These are phyloP conservation scores for Threskiornis aethiopicus DNA, from an alignment of 2,797 vertebrate genomes.

Conservation along the genomic window DNA sequence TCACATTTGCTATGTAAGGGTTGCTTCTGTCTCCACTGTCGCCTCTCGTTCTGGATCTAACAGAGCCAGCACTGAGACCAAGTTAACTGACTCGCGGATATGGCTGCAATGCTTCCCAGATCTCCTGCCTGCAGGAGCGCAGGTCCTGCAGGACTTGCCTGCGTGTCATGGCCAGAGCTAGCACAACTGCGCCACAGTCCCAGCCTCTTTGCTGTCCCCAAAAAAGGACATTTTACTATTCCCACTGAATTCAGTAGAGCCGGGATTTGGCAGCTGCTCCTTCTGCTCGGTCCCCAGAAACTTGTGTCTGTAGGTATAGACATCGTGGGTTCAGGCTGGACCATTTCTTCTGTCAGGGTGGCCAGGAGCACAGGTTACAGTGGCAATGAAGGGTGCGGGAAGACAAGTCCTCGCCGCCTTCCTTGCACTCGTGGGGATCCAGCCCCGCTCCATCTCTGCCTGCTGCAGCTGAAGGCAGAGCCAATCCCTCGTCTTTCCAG, in stretches of 20 bases:
- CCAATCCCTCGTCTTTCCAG: neutral
- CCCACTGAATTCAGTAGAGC: neutral
- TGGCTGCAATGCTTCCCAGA: neutral
- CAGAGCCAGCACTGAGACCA: neutral
- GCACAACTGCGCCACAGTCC: neutral
- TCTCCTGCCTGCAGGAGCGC: neutral
- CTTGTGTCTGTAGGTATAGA: neutral
- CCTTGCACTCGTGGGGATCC: fast-evolving
- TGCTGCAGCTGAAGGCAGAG: neutral
- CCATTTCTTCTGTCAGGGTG: neutral
- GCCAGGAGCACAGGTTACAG: neutral
- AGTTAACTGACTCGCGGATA: neutral
- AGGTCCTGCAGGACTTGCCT: neutral
- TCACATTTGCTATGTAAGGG: neutral
- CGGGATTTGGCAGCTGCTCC: neutral
- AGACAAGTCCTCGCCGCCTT: fast-evolving
- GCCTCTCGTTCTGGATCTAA: neutral
- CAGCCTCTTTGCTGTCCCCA: neutral
- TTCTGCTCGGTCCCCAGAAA: neutral
- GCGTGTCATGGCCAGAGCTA: neutral
- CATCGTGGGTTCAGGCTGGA: neutral
- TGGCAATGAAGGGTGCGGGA: fast-evolving
- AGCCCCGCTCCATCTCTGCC: neutral
- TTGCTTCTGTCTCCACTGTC: neutral
- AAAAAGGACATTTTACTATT: neutral